A percentile compares a stretch with the other conserved stretches of the same genome.
Conservation (phyloP, 2,113 vertebrate genomes). For the Motacilla tschutschensis region DNA sequence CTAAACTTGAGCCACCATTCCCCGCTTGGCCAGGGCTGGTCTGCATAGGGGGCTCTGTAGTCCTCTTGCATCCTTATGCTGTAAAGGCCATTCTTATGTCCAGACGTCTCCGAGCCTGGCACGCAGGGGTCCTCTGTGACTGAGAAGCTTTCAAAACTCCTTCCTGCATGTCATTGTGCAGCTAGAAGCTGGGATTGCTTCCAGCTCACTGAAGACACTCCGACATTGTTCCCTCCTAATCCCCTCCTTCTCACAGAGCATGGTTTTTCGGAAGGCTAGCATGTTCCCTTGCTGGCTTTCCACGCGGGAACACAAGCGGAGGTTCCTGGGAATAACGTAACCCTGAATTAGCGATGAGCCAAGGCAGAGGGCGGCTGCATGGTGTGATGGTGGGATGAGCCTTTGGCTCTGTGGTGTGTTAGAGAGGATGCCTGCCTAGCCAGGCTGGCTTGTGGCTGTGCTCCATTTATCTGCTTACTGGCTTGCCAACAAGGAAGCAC, state of each 20-base stretch:
- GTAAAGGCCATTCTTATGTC: background rate
- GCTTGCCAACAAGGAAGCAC: background rate
- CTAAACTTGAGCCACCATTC: background rate
- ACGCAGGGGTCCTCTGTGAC: background rate
- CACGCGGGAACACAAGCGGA: background rate
- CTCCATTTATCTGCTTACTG: background rate
- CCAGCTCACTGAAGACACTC: constrained; percentile 51
- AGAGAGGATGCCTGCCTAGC: background rate
- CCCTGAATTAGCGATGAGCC: background rate
- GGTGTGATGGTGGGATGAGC: background rate
- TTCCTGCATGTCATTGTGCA: constrained; percentile 44
- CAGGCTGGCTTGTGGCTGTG: background rate
- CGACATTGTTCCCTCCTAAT: background rate
- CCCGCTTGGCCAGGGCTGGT: background rate
- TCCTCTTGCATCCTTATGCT: background rate
- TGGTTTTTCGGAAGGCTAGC: background rate
- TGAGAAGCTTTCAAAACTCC: constrained; percentile 4
- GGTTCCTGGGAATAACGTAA: constrained; percentile 38
- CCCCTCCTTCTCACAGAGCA: background rate
- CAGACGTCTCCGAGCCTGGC: background rate
- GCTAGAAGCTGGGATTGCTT: constrained; percentile 30
- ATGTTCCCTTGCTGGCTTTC: constrained; percentile 30
- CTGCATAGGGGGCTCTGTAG: background rate
- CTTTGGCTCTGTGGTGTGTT: background rate
- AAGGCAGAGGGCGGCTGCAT: background rate